phyloP scores from a whole-genome alignment of 2,888 invertebrate species.

The Lomographa bimaculata region DNA sequence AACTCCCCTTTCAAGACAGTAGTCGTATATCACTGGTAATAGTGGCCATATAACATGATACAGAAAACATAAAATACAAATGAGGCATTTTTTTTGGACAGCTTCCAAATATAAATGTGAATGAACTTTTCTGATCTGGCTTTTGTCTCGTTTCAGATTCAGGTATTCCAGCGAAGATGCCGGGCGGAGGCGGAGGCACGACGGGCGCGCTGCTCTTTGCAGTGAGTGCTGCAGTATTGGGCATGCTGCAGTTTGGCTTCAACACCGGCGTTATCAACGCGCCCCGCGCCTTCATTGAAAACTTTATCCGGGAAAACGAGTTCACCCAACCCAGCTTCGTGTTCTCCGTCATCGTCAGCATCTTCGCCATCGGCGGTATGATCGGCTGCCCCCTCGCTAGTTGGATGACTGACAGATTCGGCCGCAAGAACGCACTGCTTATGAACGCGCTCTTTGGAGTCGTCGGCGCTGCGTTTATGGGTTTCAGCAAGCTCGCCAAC shows the following conservation, averaged over 20 bases:
- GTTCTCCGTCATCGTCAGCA: constrained; percentile 87
- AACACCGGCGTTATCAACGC: constrained; percentile 89
- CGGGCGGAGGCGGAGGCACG: constrained; percentile 74
- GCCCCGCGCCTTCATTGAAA: constrained; percentile 85
- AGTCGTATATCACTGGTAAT: too few relatives aligned
- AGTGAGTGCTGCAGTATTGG: constrained; percentile 86
- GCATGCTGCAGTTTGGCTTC: constrained; percentile 89
- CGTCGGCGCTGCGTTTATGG: constrained; percentile 86
- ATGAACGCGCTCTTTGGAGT: constrained; percentile 86
- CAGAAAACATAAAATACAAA: too few relatives aligned
- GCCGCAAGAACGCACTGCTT: constrained; percentile 86
- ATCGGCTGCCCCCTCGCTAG: constrained; percentile 90
- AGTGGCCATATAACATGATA: too few relatives aligned
- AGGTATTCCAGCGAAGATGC: constrained; percentile 51
- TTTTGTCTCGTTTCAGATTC: constrained; percentile 52
- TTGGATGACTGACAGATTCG: constrained; percentile 87
- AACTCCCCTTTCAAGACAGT: too few relatives aligned
- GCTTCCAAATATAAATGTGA: too few relatives aligned
- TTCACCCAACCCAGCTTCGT: constrained; percentile 74
- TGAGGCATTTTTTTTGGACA: too few relatives aligned
- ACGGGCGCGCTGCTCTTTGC: constrained; percentile 86
- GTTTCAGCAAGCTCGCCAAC: constrained; percentile 83
- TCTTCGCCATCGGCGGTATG: constrained; percentile 92
- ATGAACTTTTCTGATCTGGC: too few relatives aligned
- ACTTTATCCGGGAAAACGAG: constrained; percentile 84